Conservation (phyloP, 2,888 invertebrate genomes). For the Caenorhabditis afra region DNA sequence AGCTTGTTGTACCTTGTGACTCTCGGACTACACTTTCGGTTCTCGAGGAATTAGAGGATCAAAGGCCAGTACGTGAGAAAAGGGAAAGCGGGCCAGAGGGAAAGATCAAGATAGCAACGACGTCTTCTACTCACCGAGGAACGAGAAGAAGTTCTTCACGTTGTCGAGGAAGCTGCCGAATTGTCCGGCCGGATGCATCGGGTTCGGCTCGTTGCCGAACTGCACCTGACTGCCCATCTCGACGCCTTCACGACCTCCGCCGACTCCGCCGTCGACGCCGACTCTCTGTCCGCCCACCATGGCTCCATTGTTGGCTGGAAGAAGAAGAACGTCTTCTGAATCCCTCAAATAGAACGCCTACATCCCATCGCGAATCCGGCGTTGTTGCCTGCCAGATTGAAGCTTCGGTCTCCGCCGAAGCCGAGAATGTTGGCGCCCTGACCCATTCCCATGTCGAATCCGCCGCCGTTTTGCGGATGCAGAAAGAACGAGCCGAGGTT, state of each 20-base stretch:
- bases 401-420: constrained; percentile 73
- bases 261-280: constrained; percentile 66
- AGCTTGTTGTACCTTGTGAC: not conserved
- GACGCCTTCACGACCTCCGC: constrained; percentile 58
- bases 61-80: constrained; percentile 36
- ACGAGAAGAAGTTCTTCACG: constrained; percentile 62
- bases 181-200: constrained; percentile 66
- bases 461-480: constrained; percentile 60
- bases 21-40: constrained; percentile 1
- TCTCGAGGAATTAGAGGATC: constrained; percentile 23
- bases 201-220: constrained; percentile 58
- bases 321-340: not conserved
- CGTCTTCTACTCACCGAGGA: constrained; percentile 54
- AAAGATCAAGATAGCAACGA: constrained; percentile 39
- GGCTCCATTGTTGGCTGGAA: constrained; percentile 69
- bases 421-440: constrained; percentile 74
- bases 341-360: constrained; percentile 32
- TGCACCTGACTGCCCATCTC: constrained; percentile 66
- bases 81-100: not conserved
- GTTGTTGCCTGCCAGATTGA: constrained; percentile 63
- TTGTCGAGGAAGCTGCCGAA: constrained; percentile 66
- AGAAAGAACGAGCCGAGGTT: constrained; percentile 67
- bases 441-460: constrained; percentile 70
- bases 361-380: constrained; percentile 63
- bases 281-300: constrained; percentile 70